A percentile compares a stretch with the other conserved stretches of the same genome.
phyloP scores from a whole-genome alignment of 2,888 invertebrate genomes.

The Byasa hedistus region DNA sequence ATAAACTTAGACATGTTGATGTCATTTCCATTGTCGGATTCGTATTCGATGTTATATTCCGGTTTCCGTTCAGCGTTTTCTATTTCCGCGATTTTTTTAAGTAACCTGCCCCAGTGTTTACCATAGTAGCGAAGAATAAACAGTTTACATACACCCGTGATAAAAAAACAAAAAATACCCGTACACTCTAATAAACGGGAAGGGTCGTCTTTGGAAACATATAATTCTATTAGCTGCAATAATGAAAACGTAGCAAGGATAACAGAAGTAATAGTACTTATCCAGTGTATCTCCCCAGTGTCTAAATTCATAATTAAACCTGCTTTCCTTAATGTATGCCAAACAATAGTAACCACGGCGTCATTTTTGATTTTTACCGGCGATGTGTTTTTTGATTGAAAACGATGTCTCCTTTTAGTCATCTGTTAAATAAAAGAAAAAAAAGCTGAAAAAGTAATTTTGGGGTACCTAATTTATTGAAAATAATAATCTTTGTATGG shows the following conservation, averaged over 20 bases:
- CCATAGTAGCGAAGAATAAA: background rate
- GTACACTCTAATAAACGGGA: conserved; percentile 56
- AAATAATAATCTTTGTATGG: too few species aligned
- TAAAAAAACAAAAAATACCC: conserved; percentile 56
- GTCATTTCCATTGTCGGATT: conserved; percentile 41
- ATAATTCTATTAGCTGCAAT: conserved; percentile 47
- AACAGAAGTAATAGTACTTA: conserved; percentile 40
- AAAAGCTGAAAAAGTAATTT: background rate
- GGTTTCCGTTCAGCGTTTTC: background rate
- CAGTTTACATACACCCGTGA: conserved; percentile 45
- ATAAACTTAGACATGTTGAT: conserved; percentile 37
- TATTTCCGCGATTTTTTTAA: background rate
- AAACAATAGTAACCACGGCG: conserved; percentile 11
- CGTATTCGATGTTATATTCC: conserved; percentile 37
- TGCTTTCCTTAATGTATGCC: conserved; percentile 29
- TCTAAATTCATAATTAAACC: conserved; percentile 42
- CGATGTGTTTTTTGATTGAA: too few species aligned
- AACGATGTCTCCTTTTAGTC: background rate
- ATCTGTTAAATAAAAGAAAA: conserved; percentile 5
- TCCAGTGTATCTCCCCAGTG: conserved; percentile 38
- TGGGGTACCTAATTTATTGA: too few species aligned
- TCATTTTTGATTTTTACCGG: background rate
- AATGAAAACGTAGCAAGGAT: conserved; percentile 45
- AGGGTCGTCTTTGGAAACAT: conserved; percentile 44
- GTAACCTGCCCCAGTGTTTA: background rate